Evolutionary conservation across 2,113 vertebrate genomes (phyloP).

Genomic region (Otocyon megalotis): DNA sequence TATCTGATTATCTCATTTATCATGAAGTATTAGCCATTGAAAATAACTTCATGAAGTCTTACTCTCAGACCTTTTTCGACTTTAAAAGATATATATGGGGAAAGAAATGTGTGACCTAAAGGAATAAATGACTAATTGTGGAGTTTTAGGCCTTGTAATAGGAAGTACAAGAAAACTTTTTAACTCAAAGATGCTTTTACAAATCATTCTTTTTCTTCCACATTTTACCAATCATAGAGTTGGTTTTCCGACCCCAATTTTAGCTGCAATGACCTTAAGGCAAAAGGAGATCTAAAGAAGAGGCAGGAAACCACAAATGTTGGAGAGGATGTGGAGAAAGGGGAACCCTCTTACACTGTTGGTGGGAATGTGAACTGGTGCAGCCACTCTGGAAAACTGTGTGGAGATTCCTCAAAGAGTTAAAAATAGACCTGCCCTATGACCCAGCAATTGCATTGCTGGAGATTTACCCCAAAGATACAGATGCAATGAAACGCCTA

Average conservation of each 20-base stretch:
- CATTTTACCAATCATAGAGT: not conserved
- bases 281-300: not conserved
- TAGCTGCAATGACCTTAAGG: not conserved
- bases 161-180: not conserved
- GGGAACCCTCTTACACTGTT: no score
- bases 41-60: slow-evolving; percentile 49
- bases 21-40: slow-evolving; percentile 25
- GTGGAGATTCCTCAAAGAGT: no score
- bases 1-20: slow-evolving; percentile 53
- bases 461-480: no score
- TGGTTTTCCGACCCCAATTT: not conserved
- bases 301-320: not conserved
- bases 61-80: slow-evolving; percentile 17
- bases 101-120: slow-evolving; percentile 41
- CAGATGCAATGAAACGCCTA: no score
- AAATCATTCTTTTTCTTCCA: slow-evolving; percentile 26
- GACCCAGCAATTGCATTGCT: no score
- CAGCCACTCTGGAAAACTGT: no score
- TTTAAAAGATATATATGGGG: slow-evolving; percentile 31
- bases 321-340: no score
- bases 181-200: slow-evolving; percentile 18
- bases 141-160: not conserved
- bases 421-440: no score
- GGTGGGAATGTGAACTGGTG: no score
- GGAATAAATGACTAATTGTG: slow-evolving; percentile 36